phyloP scores from a whole-genome alignment of 1,140 invertebrate genomes.

The Bemisia tabaci region DNA sequence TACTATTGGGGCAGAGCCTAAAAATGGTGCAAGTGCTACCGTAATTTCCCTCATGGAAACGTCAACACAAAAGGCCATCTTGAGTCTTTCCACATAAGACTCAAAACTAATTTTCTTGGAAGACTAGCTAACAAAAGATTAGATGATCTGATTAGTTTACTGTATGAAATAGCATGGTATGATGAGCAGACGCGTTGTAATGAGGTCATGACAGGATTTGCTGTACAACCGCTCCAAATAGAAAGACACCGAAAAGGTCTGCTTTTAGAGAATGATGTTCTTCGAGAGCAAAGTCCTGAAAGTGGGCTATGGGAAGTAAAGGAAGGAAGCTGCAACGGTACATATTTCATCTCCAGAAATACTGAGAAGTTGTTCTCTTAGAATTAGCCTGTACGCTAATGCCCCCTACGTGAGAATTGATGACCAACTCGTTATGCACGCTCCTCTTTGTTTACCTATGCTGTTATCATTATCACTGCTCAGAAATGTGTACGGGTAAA shows the following conservation, averaged over 20 bases:
- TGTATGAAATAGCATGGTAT: background rate
- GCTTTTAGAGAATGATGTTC: background rate
- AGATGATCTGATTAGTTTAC: conserved; percentile 1
- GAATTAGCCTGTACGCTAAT: no score
- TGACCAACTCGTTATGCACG: no score
- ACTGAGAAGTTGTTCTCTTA: no score
- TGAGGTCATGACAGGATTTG: background rate
- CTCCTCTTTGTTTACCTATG: no score
- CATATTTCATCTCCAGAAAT: background rate
- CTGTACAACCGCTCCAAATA: background rate
- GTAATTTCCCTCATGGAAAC: conserved; percentile 5
- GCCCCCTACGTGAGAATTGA: no score
- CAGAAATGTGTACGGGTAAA: no score
- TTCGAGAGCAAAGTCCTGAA: background rate
- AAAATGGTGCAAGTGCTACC: conserved; percentile 8
- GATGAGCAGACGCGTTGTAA: background rate
- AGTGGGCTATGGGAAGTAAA: background rate
- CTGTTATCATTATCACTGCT: no score
- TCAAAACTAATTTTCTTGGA: background rate
- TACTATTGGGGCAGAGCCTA: background rate
- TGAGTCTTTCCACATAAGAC: conserved; percentile 7
- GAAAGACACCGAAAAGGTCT: background rate
- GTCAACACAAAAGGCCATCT: conserved; percentile 7
- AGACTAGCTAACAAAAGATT: conserved; percentile 6
- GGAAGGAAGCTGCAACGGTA: background rate